Base-by-base conservation (phyloP, 2,888 invertebrate species). In the Frankliniella fusca region DNA sequence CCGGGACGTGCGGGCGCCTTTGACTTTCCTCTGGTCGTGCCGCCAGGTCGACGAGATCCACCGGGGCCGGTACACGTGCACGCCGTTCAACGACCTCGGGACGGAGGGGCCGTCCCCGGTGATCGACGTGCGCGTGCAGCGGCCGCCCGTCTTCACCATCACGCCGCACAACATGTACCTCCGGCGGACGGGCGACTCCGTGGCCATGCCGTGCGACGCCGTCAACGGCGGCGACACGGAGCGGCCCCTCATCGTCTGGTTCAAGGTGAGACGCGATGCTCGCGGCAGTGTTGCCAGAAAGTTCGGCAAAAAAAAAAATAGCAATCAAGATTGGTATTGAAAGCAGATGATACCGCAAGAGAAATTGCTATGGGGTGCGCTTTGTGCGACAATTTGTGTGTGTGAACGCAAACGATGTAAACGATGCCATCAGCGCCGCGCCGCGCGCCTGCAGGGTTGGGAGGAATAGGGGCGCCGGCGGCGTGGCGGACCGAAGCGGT, bases 31-130 rank as follows among this genome's bases (percentile, higher is more conserved):
- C 12, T 15, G 38, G 65, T n/a, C n/a, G n/a, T 12, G n/a, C 80
- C 65, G 80, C 15, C 82, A 88, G 86, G 96, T 97, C 81, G 93
- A 94, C 87, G 94, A 94, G 87, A 92, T 92, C 11, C 96, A 97
- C 88, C 94, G 93, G 84, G 98, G 97, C 80, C 91, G 92, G 86
- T 97, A 97, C 89, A 93, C 95, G 83, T 98, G 97, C 89, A 96
- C 96, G 48, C 97, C 98, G 80, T 95, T 94, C 89, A 97, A 97
- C 88, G 92, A 93, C 85, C 91, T 97, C 86, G 97, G 97, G 81
- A 93, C 95, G 49, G 94, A 93, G 85, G 95, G 96, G 12, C 92
- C 95, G 48, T 97, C 97, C 82, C 92, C 94, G 54, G 91, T 93
- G 81, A 96, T 97, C 88, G 93, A 93, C 86, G 95, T 95, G 86